A percentile compares a stretch with the other conserved stretches of the same genome.
Evolutionary conservation across 2,113 vertebrate genomes (phyloP).

Genomic region (Dryoscopus gambensis): DNA sequence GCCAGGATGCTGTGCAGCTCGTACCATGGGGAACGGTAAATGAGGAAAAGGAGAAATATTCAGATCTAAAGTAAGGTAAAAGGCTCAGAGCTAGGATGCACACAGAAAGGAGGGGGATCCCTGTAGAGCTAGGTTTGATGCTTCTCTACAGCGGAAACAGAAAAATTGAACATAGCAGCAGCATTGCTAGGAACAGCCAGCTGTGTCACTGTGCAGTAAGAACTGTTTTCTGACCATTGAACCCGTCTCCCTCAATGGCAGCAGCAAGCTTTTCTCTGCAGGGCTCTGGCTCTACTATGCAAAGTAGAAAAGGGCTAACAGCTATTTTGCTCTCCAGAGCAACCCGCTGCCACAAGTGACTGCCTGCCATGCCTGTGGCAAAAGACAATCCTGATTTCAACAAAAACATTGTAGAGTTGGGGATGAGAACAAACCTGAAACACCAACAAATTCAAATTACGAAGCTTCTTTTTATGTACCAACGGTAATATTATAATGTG

Average conservation of each 20-base stretch:
- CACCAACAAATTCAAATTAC: neutral
- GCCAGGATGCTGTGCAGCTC: neutral
- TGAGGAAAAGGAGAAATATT: neutral
- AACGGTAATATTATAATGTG: neutral
- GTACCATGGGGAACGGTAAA: neutral
- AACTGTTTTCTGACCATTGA: neutral
- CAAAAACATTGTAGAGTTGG: neutral
- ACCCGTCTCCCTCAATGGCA: neutral
- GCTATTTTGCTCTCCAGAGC: neutral
- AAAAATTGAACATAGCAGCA: neutral
- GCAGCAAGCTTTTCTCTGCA: neutral
- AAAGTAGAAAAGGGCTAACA: neutral
- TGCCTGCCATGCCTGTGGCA: neutral
- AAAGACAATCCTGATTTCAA: neutral
- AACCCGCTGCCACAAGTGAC: rapidly evolving
- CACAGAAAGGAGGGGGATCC: neutral
- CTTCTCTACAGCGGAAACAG: neutral
- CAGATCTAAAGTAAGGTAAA: neutral
- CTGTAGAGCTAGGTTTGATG: neutral
- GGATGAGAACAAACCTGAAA: neutral
- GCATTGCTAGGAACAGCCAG: neutral
- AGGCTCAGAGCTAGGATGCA: neutral
- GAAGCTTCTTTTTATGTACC: neutral
- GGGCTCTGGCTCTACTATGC: neutral
- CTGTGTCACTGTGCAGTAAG: neutral